phyloP scores from a whole-genome alignment of 2,113 vertebrate species.

The Gorsachius goisagi region DNA sequence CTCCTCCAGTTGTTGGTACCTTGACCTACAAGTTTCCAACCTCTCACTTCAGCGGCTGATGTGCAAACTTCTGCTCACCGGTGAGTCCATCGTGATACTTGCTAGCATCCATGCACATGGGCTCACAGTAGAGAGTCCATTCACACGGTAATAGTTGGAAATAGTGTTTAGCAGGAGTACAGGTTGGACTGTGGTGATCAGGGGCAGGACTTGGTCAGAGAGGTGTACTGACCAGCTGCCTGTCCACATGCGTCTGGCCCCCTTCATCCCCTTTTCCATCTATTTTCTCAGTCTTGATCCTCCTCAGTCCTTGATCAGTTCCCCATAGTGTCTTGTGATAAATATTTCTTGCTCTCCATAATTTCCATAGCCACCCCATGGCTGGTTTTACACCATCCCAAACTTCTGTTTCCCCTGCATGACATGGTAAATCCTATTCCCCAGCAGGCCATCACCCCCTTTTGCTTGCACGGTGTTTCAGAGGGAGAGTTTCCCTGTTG shows the following conservation, averaged over 20 bases:
- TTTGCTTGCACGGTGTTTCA: fast-evolving
- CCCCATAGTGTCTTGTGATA: not conserved
- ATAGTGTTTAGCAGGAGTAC: not conserved
- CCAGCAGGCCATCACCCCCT: not conserved
- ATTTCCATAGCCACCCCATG: not conserved
- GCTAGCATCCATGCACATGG: fast-evolving
- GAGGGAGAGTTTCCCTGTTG: not conserved
- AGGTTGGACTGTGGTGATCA: not conserved
- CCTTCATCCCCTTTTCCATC: not conserved
- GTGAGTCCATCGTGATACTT: fast-evolving
- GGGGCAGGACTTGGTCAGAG: not conserved
- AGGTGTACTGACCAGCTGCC: not conserved
- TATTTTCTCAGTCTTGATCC: not conserved
- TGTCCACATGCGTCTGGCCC: not conserved
- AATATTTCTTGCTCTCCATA: not conserved
- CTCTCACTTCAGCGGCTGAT: not conserved
- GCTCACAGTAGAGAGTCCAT: not conserved
- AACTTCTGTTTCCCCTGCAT: not conserved
- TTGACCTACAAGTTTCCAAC: not conserved
- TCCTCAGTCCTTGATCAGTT: not conserved
- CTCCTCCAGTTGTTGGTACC: not conserved
- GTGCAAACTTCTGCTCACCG: not conserved
- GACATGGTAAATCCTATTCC: not conserved
- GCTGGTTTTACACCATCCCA: not conserved
- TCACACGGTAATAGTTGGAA: fast-evolving